Base-by-base conservation (phyloP, 2,797 vertebrate species). In the Galago senegalensis region DNA sequence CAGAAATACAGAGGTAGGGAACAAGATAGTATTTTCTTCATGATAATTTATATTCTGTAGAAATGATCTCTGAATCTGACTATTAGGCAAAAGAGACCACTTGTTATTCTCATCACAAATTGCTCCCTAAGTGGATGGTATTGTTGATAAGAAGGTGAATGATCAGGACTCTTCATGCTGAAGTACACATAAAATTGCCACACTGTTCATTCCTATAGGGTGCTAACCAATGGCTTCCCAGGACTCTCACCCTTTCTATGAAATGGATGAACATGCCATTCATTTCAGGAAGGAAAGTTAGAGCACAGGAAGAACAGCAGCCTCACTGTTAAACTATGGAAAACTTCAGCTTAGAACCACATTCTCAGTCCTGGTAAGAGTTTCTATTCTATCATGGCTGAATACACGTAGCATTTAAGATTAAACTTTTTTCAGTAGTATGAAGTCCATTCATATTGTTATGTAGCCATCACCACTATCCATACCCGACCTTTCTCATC, bases 61-160 rank as follows among this genome's bases (percentile, higher is more conserved):
- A 92, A 56, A 86, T 20, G 67, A 92, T 49, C 34, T 73, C 58
- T 94, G 58, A 81, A 61, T 95, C 67, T 90, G 65, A 81, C 7
- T 53, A 18, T 3, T 40, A 60, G 67, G 17, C 40, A 76, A 70
- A 76, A 84, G 67, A 89, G 20, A 69, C 4, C n/a, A n/a, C 49
- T 88, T 75, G 53, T 5, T 86, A 61, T 88, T 92, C 5, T 25
- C 49, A 87, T 86, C 7, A 29, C 8, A 82, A 86, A 79, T 31
- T 2, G 7, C 34, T 87, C 80, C 40, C 65, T 65, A 40, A 18
- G 17, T 16, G 89, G 89, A 91, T 29, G 31, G 27, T 75, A 69
- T 81, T 60, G 27, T 34, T 31, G 16, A 77, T 8, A 84, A 40
- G 56, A 86, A 61, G n/a, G 16, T n/a, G 21, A n/a, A 76, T 53